Evolutionary conservation across 53 echinoderm and acorn worm genomes (phyloP).

Genomic region (Stichopus horrens): DNA sequence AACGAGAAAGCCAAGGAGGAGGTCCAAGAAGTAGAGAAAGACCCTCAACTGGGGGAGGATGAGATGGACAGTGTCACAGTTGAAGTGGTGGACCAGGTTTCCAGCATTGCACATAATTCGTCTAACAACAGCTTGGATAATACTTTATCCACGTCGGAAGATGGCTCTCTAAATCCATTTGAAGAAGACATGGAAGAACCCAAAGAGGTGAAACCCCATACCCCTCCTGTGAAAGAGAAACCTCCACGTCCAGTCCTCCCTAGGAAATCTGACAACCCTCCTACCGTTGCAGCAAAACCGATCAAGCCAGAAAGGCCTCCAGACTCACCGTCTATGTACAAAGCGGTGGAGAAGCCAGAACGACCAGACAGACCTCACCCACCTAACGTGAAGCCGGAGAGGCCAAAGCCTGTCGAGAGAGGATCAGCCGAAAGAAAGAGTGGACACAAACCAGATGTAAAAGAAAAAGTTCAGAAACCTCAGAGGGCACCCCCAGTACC

Average conservation of each 20-base stretch:
- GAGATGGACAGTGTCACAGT: neutral
- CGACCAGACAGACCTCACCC: slow-evolving; percentile 8
- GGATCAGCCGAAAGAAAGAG: neutral
- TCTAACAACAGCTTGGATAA: slow-evolving; percentile 39
- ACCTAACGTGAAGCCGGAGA: slow-evolving; percentile 13
- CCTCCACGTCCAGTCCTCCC: slow-evolving; percentile 8
- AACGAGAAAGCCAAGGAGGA: neutral
- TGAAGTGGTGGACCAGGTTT: neutral
- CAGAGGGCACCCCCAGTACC: slow-evolving; percentile 34
- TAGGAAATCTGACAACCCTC: slow-evolving; percentile 8
- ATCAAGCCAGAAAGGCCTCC: neutral
- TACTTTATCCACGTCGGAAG: neutral
- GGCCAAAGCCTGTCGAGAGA: neutral
- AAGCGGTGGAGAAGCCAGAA: neutral
- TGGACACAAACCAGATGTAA: neutral
- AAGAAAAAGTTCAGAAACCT: slow-evolving; percentile 18
- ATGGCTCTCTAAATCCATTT: slow-evolving; percentile 9
- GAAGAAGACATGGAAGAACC: neutral
- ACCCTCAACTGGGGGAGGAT: neutral
- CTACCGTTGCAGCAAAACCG: neutral
- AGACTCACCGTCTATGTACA: neutral
- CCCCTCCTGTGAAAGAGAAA: slow-evolving; percentile 36
- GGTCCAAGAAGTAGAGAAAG: neutral
- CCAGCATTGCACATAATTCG: neutral
- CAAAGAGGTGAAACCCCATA: neutral